Evolutionary conservation across 2,797 vertebrate genomes (phyloP), one percentile per base, ranked within the genome.

Genomic region (Hipposideros larvatus): DNA sequence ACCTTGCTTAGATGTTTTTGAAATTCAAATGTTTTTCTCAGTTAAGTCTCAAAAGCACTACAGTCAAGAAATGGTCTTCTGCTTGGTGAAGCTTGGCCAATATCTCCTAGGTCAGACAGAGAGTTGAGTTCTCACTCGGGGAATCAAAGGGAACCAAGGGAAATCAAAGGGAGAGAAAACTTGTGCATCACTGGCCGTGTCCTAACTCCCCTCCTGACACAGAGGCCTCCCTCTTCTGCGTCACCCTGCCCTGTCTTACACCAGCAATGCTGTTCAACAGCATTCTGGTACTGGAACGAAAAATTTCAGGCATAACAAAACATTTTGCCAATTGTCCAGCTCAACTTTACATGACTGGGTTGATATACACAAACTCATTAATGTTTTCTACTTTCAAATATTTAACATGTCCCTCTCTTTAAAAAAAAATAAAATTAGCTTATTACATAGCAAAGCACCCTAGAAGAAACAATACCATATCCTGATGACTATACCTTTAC

Each of bases 11-110:
- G 31, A 4, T 48, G 37, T 37, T 87, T 93, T 41, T 66, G 43
- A 59, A 92, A 84, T 86, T 61, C 68, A 65, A 46, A 37, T 21
- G 41, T 75, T 94, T 95, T 87, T 87, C 85, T 90, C 77, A 46
- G 63, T 86, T 66, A 84, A 77, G 11, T 90, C 48, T 73, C 55
- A 57, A 59, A 89, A 83, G 59, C 41, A 78, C 79, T 68, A 34
- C 3, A 78, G 55, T n/a, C 21, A 55, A 87, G 73, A 83, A 83
- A 78, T 15, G 18, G 78, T 41, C n/a, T 28, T 83, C 71, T 75
- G 31, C 68, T 73, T 13, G 18, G 65, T 37, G n/a, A 90, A 92
- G 85, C 14, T 9, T 61, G n/a, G 21, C n/a, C 70, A 68, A 0
- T 43, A 5, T 13, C 68, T 82, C 65, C 41, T 3, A 61, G 28